Conservation (phyloP, 2,113 vertebrate genomes). For the Sinosuthora webbiana region DNA sequence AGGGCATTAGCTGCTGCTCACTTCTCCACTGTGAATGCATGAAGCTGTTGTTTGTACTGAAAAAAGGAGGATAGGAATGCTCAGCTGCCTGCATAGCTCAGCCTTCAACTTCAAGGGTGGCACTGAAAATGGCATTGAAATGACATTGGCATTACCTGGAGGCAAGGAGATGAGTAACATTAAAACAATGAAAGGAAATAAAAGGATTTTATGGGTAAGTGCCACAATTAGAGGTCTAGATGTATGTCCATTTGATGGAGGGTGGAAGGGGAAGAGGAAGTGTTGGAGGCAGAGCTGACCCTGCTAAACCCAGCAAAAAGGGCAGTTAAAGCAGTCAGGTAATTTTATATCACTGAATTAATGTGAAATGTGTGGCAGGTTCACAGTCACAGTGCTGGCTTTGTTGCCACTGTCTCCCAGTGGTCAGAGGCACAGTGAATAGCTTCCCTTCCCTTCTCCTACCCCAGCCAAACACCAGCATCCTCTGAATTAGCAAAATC, state of each 20-base stretch:
- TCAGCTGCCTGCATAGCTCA: fast-evolving
- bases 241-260: background rate
- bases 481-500: background rate
- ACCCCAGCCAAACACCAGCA: background rate
- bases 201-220: background rate
- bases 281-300: background rate
- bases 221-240: background rate
- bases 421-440: background rate
- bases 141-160: background rate
- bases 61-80: background rate
- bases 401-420: background rate
- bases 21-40: background rate
- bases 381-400: fast-evolving
- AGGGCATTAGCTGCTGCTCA: background rate
- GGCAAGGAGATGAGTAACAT: background rate
- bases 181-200: background rate
- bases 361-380: background rate
- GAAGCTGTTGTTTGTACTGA: background rate
- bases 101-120: background rate
- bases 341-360: background rate
- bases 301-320: background rate
- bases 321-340: background rate
- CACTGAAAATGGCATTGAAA: background rate
- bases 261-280: background rate
- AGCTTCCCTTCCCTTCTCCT: background rate